Evolutionary conservation across 2,797 vertebrate species (phyloP), one percentile per base, ranked within the genome.

Genomic region (Cichlasoma orientale): DNA sequence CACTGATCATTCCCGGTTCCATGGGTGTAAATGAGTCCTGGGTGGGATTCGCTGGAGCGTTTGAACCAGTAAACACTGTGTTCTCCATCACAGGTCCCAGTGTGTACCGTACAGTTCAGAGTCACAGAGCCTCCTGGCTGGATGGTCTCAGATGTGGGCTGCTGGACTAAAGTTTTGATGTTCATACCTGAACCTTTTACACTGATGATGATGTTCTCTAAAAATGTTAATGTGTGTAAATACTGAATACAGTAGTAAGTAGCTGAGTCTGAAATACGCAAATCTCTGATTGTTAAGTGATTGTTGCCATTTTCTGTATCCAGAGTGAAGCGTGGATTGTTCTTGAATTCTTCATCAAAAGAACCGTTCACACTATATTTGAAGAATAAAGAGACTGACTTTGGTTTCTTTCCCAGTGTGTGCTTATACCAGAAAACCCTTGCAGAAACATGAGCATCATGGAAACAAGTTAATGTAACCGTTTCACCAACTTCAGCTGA

Each of bases 201-300:
- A 33, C 18, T 33, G 29, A 58, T 0, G 3, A 33, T 58, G 5
- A 12, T 7, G 18, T 0, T n/a, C 0, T 58, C 56, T 58, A 33
- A n/a, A 33, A 58, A 58, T 29, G 29, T 33, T 33, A 33, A 1
- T 1, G 18, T 33, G 56, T 58, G n/a, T 58, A 0, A 58, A 58
- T 7, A 58, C 0, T 58, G 0, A 58, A 58, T 16, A 58, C 56
- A 58, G 29, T 61, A 61, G 19, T 61, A 61, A 5, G 0, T 0
- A 38, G 33, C 58, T 23, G 58, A 61, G 38, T 89, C 84, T 41
- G 80, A 86, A 21, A n/a, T 0, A 0, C 1, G 1, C 7, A 86
- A 31, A 73, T 89, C 14, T 0, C 0, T 38, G 7, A 89, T 86
- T 0, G 14, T 69, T 33, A 86, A 11, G 9, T 85, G 59, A 71